phyloP scores from a whole-genome alignment of 1,140 invertebrate genomes.

The Trichonephila inaurata region DNA sequence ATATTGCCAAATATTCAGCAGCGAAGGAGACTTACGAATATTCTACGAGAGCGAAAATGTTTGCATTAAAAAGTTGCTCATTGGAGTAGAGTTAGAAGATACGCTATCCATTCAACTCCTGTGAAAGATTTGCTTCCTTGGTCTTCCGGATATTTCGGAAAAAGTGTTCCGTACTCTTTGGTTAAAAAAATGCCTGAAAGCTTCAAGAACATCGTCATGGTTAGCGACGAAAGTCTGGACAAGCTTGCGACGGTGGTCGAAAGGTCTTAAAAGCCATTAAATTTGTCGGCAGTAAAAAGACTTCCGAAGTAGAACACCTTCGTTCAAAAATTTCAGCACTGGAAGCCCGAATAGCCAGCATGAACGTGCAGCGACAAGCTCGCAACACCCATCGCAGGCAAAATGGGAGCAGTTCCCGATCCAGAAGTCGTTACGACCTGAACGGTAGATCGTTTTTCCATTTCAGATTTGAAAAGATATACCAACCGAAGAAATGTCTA shows the following conservation, averaged over 20 bases:
- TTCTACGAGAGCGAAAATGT: constrained; percentile 7
- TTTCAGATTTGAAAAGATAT: too few species aligned
- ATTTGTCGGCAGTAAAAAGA: too few species aligned
- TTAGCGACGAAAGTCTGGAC: constrained; percentile 4
- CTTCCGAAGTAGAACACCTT: too few species aligned
- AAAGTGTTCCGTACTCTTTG: neutral
- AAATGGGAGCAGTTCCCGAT: too few species aligned
- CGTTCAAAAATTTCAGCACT: too few species aligned
- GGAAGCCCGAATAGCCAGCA: too few species aligned
- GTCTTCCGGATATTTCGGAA: neutral
- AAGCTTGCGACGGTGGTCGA: neutral
- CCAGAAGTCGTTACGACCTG: too few species aligned
- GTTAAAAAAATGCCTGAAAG: neutral
- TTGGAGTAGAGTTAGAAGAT: neutral
- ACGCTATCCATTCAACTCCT: neutral
- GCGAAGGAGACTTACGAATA: neutral
- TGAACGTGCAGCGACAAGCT: too few species aligned
- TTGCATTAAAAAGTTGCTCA: neutral
- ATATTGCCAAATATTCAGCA: neutral
- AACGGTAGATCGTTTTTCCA: too few species aligned
- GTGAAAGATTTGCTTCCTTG: neutral
- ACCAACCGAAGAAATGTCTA: too few species aligned
- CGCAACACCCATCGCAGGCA: too few species aligned
- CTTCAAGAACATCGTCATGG: neutral
- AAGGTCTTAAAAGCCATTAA: too few species aligned